Evolutionary conservation across 2,888 invertebrate genomes (phyloP).

Genomic region (Girardia tigrina): DNA sequence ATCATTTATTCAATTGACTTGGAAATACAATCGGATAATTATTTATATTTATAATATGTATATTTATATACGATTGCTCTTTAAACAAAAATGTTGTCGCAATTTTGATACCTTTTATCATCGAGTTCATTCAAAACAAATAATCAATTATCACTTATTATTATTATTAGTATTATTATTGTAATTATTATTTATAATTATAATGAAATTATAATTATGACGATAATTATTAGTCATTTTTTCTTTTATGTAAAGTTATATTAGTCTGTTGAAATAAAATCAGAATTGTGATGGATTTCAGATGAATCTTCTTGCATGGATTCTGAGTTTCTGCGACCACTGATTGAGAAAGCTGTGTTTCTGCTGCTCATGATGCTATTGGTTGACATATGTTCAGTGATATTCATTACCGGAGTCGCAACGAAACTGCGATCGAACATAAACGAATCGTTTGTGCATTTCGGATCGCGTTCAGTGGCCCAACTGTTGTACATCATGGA

Average conservation of each 20-base stretch:
- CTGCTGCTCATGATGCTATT: constrained; percentile 3
- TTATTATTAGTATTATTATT: too few species aligned
- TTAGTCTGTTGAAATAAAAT: background rate
- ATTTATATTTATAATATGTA: too few species aligned
- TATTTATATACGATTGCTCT: too few species aligned
- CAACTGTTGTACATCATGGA: constrained; percentile 10
- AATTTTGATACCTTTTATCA: background rate
- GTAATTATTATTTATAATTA: too few species aligned
- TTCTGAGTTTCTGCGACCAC: constrained; percentile 23
- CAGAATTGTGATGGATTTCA: background rate
- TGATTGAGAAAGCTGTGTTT: background rate
- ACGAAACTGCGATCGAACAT: background rate
- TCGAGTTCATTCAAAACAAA: too few species aligned
- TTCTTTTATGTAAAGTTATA: background rate
- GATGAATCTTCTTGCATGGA: background rate
- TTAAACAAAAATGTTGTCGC: background rate
- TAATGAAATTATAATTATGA: background rate
- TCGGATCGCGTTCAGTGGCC: constrained; percentile 9
- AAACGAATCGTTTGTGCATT: background rate
- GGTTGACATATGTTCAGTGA: background rate
- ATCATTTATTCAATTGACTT: too few species aligned
- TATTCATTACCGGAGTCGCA: background rate
- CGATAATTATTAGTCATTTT: background rate
- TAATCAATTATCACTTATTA: too few species aligned
- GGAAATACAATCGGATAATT: background rate